These are phyloP conservation scores for Berghia stephanieae DNA, from an alignment of 1,140 invertebrate genomes.

Conservation along the genomic window DNA sequence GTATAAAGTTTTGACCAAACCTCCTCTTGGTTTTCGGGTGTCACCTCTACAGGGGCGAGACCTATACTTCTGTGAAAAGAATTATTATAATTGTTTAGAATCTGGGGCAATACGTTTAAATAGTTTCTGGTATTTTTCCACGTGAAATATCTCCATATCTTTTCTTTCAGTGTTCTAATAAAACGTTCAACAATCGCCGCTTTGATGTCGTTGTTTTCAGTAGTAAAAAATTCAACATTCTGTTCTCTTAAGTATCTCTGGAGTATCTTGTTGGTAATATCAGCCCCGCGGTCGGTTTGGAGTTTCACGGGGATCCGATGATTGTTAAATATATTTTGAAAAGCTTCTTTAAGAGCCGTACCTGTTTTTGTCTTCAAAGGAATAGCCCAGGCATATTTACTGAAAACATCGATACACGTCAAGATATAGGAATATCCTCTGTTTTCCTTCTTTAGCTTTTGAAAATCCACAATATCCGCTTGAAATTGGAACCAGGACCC, in stretches of 20 bases:
- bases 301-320: constrained; percentile 4
- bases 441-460: constrained; percentile 58
- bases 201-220: constrained; percentile 63
- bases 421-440: constrained; percentile 66
- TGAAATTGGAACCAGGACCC: constrained; percentile 63
- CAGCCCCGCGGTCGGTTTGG: constrained; percentile 29
- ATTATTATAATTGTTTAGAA: constrained; percentile 68
- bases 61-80: constrained; percentile 63
- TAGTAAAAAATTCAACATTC: constrained; percentile 19
- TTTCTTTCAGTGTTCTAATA: too few species aligned
- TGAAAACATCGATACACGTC: constrained; percentile 67
- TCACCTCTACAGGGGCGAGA: constrained; percentile 52
- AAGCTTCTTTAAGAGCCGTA: constrained; percentile 39
- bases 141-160: too few species aligned
- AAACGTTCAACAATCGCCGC: constrained; percentile 68
- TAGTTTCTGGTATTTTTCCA: constrained; percentile 64
- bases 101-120: constrained; percentile 57
- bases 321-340: constrained; percentile 44
- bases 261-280: constrained; percentile 32
- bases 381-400: constrained; percentile 67
- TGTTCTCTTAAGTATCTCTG: constrained; percentile 27
- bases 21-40: constrained; percentile 37
- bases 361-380: constrained; percentile 68
- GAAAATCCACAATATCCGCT: constrained; percentile 60
- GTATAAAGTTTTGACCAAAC: constrained; percentile 20